A percentile compares a stretch with the other conserved stretches of the same genome.
These are phyloP conservation scores for Pogonus chalceus DNA, from an alignment of 1,140 invertebrate species.

Conservation along the genomic window DNA sequence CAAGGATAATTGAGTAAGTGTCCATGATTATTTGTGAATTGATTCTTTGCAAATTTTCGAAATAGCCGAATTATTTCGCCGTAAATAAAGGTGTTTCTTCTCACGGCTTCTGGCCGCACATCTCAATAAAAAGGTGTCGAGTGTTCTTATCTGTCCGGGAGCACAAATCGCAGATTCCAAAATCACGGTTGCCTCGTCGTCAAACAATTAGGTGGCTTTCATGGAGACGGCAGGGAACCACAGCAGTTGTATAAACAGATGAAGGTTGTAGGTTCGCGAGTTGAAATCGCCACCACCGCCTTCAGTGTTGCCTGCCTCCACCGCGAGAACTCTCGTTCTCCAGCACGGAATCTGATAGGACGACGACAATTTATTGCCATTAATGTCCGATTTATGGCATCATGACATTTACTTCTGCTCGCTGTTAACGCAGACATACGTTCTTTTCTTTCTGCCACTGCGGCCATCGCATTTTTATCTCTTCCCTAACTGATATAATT, in stretches of 20 bases:
- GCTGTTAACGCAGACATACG: not conserved
- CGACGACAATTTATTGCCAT: conserved; percentile 5
- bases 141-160: too few species aligned
- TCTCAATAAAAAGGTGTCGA: too few species aligned
- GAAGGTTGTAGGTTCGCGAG: too few species aligned
- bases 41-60: too few species aligned
- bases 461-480: not conserved
- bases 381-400: conserved; percentile 7
- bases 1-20: too few species aligned
- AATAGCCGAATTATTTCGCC: too few species aligned
- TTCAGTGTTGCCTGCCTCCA: not conserved
- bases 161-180: not conserved
- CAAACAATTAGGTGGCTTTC: not conserved
- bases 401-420: not conserved
- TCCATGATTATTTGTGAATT: too few species aligned
- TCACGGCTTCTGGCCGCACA: too few species aligned
- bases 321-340: not conserved
- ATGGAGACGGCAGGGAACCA: not conserved
- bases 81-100: too few species aligned
- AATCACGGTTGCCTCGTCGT: not conserved
- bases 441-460: too few species aligned
- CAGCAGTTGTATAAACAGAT: too few species aligned
- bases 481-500: too few species aligned
- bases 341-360: conserved; percentile 3
- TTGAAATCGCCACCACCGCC: not conserved